A percentile compares a stretch with the other conserved stretches of the same genome.
phyloP scores from a whole-genome alignment of 2,797 vertebrate species.

The Psittacula echo region DNA sequence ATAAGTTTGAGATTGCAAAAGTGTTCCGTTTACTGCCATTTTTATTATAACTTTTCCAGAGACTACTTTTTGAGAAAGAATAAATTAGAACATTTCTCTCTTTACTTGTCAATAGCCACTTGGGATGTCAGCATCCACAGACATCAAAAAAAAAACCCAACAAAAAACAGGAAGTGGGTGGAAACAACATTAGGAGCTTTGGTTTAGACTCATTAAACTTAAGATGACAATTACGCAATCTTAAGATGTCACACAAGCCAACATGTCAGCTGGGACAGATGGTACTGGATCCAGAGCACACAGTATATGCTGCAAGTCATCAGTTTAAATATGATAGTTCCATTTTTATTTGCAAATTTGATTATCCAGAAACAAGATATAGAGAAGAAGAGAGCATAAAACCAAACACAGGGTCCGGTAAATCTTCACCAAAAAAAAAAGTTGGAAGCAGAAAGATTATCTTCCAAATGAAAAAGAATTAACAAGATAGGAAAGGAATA shows the following conservation, averaged over 20 bases:
- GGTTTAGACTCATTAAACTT: conserved; percentile 23
- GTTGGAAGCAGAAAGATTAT: not conserved
- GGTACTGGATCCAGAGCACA: conserved; percentile 26
- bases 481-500: not conserved
- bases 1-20: not conserved
- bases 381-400: not conserved
- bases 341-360: conserved; percentile 17
- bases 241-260: conserved; percentile 31
- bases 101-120: conserved; percentile 36
- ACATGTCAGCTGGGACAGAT: conserved; percentile 30
- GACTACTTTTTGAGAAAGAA: not conserved
- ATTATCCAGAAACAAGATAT: not conserved
- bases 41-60: not conserved
- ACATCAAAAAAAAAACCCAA: not conserved
- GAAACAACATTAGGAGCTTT: conserved; percentile 18
- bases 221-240: conserved; percentile 5
- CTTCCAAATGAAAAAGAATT: not conserved
- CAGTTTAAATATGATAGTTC: not conserved
- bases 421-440: not conserved
- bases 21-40: not conserved
- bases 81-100: not conserved
- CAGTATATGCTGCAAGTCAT: not conserved
- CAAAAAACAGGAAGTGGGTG: not conserved
- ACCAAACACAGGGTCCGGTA: not conserved
- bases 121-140: not conserved